These are phyloP conservation scores for Azemiops feae DNA, from an alignment of 2,113 vertebrate species.

Conservation along the genomic window DNA sequence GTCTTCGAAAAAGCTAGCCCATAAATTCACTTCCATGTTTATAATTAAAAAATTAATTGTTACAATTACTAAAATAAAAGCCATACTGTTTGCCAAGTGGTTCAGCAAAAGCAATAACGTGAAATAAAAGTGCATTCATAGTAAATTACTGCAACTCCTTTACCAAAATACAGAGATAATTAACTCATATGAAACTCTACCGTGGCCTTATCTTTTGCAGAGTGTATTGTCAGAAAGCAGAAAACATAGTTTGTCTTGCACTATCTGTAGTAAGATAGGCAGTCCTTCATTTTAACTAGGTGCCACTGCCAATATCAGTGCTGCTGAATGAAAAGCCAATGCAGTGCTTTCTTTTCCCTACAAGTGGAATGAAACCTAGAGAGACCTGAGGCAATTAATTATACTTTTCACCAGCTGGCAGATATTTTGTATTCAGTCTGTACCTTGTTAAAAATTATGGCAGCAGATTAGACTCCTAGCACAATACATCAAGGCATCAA, in stretches of 20 bases:
- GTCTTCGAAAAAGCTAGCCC: neutral
- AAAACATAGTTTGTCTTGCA: constrained; percentile 56
- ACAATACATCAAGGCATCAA: neutral
- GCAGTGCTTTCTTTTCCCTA: constrained; percentile 54
- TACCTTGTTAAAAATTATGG: neutral
- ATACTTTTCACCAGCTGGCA: constrained; percentile 24
- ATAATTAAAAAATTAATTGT: neutral
- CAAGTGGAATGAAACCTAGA: constrained; percentile 34
- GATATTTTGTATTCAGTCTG: neutral
- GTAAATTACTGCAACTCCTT: constrained; percentile 38
- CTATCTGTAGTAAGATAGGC: constrained; percentile 66
- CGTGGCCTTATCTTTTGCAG: constrained; percentile 52
- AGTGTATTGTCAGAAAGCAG: constrained; percentile 56
- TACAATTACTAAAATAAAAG: neutral
- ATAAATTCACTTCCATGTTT: neutral
- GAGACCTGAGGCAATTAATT: constrained; percentile 26
- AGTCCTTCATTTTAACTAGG: constrained; percentile 70
- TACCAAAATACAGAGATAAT: constrained; percentile 44
- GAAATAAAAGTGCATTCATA: neutral
- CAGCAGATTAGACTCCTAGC: neutral
- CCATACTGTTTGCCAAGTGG: neutral
- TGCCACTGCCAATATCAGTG: constrained; percentile 57
- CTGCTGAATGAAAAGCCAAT: constrained; percentile 51
- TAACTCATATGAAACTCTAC: constrained; percentile 56
- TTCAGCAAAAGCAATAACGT: neutral